Base-by-base conservation (phyloP, 1,140 invertebrate genomes). In the Papilio dardanus region DNA sequence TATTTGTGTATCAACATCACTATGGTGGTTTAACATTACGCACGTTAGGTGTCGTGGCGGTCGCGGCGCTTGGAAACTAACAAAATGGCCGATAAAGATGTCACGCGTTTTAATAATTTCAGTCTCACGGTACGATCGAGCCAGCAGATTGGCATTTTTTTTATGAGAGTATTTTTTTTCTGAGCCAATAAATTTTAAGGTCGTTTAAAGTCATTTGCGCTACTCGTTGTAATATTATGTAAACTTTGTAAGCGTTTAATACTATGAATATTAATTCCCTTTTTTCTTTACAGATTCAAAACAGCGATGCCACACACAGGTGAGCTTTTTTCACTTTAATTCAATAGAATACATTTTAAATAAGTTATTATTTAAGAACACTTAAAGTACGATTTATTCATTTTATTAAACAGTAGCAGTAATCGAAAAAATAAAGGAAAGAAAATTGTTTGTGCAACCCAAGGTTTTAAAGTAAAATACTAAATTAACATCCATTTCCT, bases 41-140 rank as follows among this genome's bases (percentile, higher is more conserved):
- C 71, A 73, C 71, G 71, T 21, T 30, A 73, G 42, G 30, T 73
- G 31, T 58, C 71, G 71, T 73, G 71, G 71, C 46, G 35, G 35
- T 68, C 66, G 66, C 68, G 19, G 19, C 6, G 46, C n/a, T 73
- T 73, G 71, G 71, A 58, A 73, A 73, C 46, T 58, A 54, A 73
- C 73, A 71, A 80, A 75, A 67, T 42, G 75, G 69, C 50, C 88
- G 87, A 92, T 92, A 92, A 89, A 92, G 88, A 90, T 90, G 90
- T 90, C 90, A 90, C 86, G 81, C 78, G 79, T 69, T 84, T 76
- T 84, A 81, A 85, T 86, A 82, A 85, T 88, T 86, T 85, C 77
- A 75, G 82, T 68, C 78, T 75, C 73, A 30, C 42, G 81, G 75
- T 74, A 76, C 79, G 83, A 82, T 86, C 76, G 78, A 76, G 76